Conservation (phyloP, 1,140 invertebrate species). For the Achatina immaculata region DNA sequence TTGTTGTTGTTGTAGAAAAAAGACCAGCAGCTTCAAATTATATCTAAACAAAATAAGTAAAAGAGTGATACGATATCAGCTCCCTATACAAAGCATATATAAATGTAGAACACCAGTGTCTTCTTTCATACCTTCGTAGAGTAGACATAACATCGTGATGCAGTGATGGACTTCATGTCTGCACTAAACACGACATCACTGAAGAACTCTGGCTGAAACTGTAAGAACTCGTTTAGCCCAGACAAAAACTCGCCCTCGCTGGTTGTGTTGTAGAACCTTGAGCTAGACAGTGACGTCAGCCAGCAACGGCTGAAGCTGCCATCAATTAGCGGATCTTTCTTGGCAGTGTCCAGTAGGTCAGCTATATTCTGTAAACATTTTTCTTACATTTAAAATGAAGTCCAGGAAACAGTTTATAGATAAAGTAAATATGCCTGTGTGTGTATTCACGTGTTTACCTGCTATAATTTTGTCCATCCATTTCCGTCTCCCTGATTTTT, state of each 20-base stretch:
- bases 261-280: not conserved
- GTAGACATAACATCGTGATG: conserved; percentile 58
- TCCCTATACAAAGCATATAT: too few relatives aligned
- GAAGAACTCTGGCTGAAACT: conserved; percentile 72
- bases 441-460: too few relatives aligned
- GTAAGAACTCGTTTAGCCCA: conserved; percentile 79
- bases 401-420: not conserved
- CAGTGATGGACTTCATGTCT: conserved; percentile 83
- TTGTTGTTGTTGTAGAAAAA: too few relatives aligned
- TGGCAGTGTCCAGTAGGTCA: not conserved
- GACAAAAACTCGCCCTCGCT: conserved; percentile 3
- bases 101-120: too few relatives aligned
- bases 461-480: too few relatives aligned
- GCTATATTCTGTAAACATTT: not conserved
- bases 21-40: too few relatives aligned
- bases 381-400: too few relatives aligned
- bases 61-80: too few relatives aligned
- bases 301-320: not conserved
- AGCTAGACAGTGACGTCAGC: not conserved
- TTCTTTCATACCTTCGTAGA: too few relatives aligned
- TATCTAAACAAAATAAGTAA: too few relatives aligned
- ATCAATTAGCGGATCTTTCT: not conserved
- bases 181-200: conserved; percentile 89
- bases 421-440: too few relatives aligned
- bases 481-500: too few relatives aligned